Percentiles rank a stretch among this genome's conserved stretches.
Evolutionary conservation across 2,113 vertebrate species (phyloP).

Genomic region (Melanocharis versteri): DNA sequence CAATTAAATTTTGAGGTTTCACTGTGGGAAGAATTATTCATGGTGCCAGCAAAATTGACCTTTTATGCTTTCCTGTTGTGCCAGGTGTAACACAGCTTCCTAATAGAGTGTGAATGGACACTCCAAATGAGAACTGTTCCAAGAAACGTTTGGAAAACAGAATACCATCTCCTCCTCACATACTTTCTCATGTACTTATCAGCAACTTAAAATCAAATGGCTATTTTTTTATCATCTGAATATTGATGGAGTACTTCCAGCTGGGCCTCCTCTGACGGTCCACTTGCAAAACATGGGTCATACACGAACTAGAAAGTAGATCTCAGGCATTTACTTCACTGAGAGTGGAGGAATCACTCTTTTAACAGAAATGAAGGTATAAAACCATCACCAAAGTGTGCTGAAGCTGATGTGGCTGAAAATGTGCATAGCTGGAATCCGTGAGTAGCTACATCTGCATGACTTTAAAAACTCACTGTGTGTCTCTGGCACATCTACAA

Average conservation of each 20-base stretch:
- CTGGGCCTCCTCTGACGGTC: neutral
- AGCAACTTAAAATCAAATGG: neutral
- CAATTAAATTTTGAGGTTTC: neutral
- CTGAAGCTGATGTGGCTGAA: neutral
- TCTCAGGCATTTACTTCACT: neutral
- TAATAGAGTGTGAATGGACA: neutral
- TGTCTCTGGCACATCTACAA: neutral
- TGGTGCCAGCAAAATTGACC: neutral
- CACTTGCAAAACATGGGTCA: neutral
- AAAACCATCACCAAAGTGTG: neutral
- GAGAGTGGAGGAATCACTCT: neutral
- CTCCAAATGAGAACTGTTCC: neutral
- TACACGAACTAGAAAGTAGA: neutral
- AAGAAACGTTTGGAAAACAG: neutral
- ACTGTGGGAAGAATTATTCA: neutral
- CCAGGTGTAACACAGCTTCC: neutral
- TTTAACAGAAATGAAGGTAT: neutral
- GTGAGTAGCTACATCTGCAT: neutral
- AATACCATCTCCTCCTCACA: neutral
- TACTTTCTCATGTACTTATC: neutral
- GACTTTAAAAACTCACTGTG: neutral
- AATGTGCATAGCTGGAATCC: neutral
- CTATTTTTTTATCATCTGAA: neutral
- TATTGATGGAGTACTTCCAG: neutral
- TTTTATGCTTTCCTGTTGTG: neutral